Conservation (phyloP, 2,888 invertebrate species). For the Ormyrus nitidulus region DNA sequence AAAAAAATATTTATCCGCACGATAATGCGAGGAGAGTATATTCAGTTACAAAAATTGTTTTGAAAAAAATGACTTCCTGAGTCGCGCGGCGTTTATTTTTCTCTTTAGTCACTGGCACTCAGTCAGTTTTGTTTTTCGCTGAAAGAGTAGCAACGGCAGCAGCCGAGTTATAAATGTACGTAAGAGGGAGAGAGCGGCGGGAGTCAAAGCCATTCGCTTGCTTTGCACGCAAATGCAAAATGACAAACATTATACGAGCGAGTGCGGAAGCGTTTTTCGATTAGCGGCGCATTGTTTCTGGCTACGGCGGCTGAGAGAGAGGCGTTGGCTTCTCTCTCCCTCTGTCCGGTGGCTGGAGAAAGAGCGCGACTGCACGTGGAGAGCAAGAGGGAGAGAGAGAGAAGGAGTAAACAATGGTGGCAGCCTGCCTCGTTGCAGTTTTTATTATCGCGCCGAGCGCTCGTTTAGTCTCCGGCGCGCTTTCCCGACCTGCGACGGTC, state of each 20-base stretch:
- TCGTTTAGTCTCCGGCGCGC: conserved; percentile 29
- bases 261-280: conserved; percentile 61
- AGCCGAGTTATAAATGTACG: conserved; percentile 32
- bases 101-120: conserved; percentile 9
- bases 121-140: conserved; percentile 9
- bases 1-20: background rate
- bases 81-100: conserved; percentile 22
- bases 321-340: background rate
- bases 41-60: conserved; percentile 12
- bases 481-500: background rate
- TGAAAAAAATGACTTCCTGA: background rate
- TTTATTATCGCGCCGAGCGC: conserved; percentile 43
- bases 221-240: conserved; percentile 48
- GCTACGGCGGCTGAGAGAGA: conserved; percentile 7
- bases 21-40: background rate
- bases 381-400: conserved; percentile 2
- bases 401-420: conserved; percentile 34
- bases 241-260: conserved; percentile 43
- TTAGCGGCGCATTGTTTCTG: conserved; percentile 61
- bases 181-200: conserved; percentile 15
- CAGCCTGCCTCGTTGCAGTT: conserved; percentile 46
- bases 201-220: conserved; percentile 41
- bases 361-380: background rate
- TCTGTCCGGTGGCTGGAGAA: background rate
- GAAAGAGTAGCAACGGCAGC: conserved; percentile 13